These are phyloP conservation scores for Micromys minutus DNA, from an alignment of 2,113 vertebrate species.

Conservation along the genomic window DNA sequence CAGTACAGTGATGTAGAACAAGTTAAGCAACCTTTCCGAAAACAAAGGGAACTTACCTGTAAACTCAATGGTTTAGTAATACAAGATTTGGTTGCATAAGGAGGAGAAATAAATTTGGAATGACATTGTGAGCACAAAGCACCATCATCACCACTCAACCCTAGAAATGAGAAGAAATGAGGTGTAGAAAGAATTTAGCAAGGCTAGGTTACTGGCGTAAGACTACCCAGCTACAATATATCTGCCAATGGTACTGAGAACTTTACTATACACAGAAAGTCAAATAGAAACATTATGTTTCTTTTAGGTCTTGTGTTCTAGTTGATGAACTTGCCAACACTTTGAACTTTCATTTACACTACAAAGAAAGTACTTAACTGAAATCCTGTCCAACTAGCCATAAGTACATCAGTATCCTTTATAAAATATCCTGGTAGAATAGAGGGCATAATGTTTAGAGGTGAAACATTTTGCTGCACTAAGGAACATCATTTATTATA, in stretches of 20 bases:
- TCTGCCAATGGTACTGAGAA: background rate
- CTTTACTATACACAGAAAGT: slow-evolving; percentile 33
- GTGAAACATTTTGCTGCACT: slow-evolving; percentile 42
- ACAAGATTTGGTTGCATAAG: background rate
- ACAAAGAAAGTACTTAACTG: slow-evolving; percentile 54
- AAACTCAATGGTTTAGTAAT: background rate
- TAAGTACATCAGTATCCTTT: background rate
- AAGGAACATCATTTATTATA: background rate
- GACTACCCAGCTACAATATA: background rate
- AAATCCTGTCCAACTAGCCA: background rate
- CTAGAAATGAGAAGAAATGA: background rate
- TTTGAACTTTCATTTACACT: slow-evolving; percentile 62
- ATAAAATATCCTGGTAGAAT: slow-evolving; percentile 30
- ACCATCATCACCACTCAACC: background rate
- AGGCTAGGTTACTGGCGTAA: background rate
- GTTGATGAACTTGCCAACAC: slow-evolving; percentile 2
- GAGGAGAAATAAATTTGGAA: background rate
- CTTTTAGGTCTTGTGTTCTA: slow-evolving; percentile 30
- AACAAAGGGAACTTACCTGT: background rate
- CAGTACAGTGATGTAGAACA: background rate
- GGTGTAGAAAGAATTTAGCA: background rate
- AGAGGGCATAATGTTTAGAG: slow-evolving; percentile 23
- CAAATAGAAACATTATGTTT: background rate
- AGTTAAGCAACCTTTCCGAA: slow-evolving; percentile 3
- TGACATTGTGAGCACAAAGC: background rate